Evolutionary conservation across 1,140 invertebrate genomes (phyloP).

Genomic region (Dreissena polymorpha): DNA sequence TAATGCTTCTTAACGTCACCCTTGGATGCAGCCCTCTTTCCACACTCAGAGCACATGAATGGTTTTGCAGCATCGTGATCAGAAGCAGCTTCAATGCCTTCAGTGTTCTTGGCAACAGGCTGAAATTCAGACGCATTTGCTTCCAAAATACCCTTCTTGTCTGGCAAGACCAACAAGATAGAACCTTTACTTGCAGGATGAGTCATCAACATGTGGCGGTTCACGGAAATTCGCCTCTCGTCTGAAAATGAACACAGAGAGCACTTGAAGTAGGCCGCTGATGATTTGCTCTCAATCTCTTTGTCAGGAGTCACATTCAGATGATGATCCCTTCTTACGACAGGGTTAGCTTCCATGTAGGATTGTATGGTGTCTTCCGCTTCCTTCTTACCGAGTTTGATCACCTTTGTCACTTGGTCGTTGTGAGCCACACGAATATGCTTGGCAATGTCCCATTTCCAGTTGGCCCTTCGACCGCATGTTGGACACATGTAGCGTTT

Average conservation of each 20-base stretch:
- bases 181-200: constrained; percentile 87
- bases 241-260: constrained; percentile 44
- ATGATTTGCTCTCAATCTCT: background rate
- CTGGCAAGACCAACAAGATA: constrained; percentile 75
- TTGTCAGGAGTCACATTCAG: constrained; percentile 58
- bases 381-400: constrained; percentile 73
- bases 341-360: constrained; percentile 71
- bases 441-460: constrained; percentile 79
- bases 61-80: constrained; percentile 50
- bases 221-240: constrained; percentile 82
- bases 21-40: constrained; percentile 66
- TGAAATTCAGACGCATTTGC: background rate
- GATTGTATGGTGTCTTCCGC: constrained; percentile 76
- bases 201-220: constrained; percentile 92
- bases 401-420: constrained; percentile 68
- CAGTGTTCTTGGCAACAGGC: constrained; percentile 21
- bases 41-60: constrained; percentile 73
- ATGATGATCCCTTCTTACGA: constrained; percentile 69
- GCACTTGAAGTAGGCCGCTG: constrained; percentile 43
- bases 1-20: constrained; percentile 75
- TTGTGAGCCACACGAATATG: constrained; percentile 77
- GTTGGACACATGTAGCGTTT: constrained; percentile 77
- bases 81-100: constrained; percentile 40
- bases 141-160: background rate
- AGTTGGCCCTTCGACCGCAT: constrained; percentile 76